phyloP scores from a whole-genome alignment of 1,140 invertebrate genomes.

The Dufourea novaeangliae region DNA sequence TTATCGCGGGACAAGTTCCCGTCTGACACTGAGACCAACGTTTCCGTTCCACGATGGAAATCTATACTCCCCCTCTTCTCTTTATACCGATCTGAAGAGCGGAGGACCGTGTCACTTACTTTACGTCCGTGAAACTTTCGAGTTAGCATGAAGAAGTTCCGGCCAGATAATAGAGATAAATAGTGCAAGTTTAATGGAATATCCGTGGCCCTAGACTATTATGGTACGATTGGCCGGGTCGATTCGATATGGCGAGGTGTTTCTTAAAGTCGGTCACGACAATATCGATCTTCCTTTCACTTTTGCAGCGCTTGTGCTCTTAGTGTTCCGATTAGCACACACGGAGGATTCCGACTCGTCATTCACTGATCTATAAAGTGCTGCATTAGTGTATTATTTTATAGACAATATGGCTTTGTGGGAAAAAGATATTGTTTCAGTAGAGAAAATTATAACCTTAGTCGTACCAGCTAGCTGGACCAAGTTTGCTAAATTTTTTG shows the following conservation, averaged over 20 bases:
- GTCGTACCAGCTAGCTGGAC: no score
- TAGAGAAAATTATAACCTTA: no score
- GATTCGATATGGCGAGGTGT: background rate
- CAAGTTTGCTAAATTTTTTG: no score
- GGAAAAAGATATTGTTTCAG: no score
- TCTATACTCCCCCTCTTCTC: slow-evolving; percentile 2
- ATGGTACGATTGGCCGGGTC: background rate
- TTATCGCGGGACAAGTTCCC: background rate
- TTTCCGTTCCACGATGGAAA: slow-evolving; percentile 7
- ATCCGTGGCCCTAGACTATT: background rate
- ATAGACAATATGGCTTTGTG: no score
- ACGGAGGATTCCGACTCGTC: no score
- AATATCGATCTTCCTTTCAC: no score
- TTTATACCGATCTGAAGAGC: slow-evolving; percentile 3
- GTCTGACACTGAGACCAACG: background rate
- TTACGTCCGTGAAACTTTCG: slow-evolving; percentile 12
- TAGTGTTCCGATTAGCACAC: no score
- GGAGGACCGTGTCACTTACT: background rate
- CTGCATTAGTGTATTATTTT: no score
- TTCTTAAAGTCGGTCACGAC: background rate
- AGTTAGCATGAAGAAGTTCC: background rate
- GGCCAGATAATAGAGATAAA: background rate
- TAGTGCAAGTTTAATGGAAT: slow-evolving; percentile 1
- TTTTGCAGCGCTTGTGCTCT: background rate
- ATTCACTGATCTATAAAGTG: no score